Conservation (phyloP, 2,113 vertebrate species). For the Tetrao urogallus region DNA sequence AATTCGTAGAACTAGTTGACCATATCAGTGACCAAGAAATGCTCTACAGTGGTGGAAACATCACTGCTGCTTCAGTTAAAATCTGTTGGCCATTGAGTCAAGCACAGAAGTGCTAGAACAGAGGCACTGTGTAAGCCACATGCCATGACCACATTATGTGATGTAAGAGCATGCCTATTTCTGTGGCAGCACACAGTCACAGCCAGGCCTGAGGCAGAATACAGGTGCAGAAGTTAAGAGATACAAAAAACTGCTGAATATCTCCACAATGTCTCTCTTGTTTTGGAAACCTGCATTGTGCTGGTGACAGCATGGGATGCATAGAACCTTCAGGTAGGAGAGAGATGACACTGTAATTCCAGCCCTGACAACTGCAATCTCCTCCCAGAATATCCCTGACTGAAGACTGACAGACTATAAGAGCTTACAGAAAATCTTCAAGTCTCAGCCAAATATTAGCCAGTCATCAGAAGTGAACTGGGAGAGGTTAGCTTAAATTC, state of each 20-base stretch:
- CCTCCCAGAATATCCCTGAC: background rate
- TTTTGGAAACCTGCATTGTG: background rate
- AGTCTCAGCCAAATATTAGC: background rate
- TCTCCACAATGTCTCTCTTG: background rate
- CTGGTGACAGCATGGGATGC: rapidly evolving
- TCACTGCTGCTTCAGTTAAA: background rate
- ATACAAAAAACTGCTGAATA: background rate
- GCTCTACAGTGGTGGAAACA: background rate
- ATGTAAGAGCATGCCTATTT: background rate
- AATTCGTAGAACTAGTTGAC: background rate
- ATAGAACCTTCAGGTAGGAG: background rate
- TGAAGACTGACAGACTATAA: background rate
- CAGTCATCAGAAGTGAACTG: background rate
- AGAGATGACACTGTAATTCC: background rate
- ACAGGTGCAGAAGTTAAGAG: background rate
- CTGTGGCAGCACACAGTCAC: background rate
- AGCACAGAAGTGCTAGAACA: background rate
- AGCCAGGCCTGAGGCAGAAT: background rate
- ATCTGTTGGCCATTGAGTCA: background rate
- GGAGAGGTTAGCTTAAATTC: background rate
- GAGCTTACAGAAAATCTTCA: background rate
- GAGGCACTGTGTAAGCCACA: background rate
- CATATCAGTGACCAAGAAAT: background rate
- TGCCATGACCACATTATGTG: background rate
- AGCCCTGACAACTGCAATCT: background rate